A percentile compares a stretch with the other conserved stretches of the same genome.
Evolutionary conservation across 2,797 vertebrate species (phyloP).

Genomic region (Champsocephalus gunnari): DNA sequence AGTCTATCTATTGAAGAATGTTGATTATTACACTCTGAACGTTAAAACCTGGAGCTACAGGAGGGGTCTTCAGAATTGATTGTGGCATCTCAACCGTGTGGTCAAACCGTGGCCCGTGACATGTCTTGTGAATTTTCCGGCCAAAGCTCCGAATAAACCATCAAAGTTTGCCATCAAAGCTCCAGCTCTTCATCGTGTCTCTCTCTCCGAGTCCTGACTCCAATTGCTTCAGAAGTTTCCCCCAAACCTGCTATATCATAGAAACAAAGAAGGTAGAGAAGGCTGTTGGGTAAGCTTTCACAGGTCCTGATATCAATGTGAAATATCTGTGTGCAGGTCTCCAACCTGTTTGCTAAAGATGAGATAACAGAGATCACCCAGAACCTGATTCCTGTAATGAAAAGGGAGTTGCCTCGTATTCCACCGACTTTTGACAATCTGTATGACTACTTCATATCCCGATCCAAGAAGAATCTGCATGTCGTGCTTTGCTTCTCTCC

Average conservation of each 20-base stretch:
- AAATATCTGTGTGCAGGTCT: conserved; percentile 82
- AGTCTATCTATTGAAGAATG: no score
- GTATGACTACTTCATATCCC: conserved; percentile 91
- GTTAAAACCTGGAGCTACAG: no score
- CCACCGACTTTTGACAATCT: conserved; percentile 87
- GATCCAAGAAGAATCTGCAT: conserved; percentile 89
- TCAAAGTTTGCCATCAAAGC: no score
- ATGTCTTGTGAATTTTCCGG: no score
- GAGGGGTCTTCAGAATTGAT: no score
- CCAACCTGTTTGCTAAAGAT: conserved; percentile 90
- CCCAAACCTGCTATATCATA: not conserved
- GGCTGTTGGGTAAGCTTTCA: not conserved
- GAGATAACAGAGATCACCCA: conserved; percentile 89
- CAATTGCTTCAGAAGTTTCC: no score
- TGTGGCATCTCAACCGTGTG: no score
- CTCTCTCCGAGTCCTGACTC: no score
- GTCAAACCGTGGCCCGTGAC: no score
- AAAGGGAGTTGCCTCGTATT: conserved; percentile 84
- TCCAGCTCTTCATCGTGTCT: no score
- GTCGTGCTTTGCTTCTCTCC: conserved; percentile 92
- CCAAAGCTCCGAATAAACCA: no score
- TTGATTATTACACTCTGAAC: no score
- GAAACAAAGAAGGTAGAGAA: not conserved
- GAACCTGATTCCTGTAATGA: conserved; percentile 85
- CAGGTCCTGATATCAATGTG: not conserved